Conservation (phyloP, 1,140 invertebrate species). For the Chrysoperla carnea region DNA sequence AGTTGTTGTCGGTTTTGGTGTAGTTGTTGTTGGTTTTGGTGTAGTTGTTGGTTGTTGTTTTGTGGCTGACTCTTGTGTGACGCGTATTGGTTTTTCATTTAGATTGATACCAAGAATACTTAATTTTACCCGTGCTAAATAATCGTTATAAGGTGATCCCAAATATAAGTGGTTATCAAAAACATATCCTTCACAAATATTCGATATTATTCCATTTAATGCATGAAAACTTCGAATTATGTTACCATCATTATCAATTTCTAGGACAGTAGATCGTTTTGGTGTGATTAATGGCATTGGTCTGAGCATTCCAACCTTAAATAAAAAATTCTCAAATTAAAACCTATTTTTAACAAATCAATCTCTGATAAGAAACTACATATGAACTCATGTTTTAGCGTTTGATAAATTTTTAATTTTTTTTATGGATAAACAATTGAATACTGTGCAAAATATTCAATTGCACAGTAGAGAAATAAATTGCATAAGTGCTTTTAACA, state of each 20-base stretch:
- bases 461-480: no score
- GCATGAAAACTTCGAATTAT: conserved; percentile 39
- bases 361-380: no score
- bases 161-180: conserved; percentile 35
- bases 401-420: no score
- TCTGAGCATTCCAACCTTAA: conserved; percentile 31
- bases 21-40: conserved; percentile 8
- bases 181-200: conserved; percentile 41
- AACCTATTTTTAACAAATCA: not conserved
- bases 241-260: conserved; percentile 44
- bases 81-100: conserved; percentile 5
- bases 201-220: conserved; percentile 24
- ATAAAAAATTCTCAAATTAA: conserved; percentile 5
- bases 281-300: conserved; percentile 14
- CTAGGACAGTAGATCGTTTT: conserved; percentile 28
- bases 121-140: conserved; percentile 39
- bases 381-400: no score
- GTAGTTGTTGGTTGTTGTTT: conserved; percentile 9
- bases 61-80: not conserved
- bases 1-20: conserved; percentile 10
- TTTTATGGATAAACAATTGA: no score
- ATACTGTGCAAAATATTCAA: no score
- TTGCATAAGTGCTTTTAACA: no score
- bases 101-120: conserved; percentile 27
- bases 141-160: conserved; percentile 50